Evolutionary conservation across 2,797 vertebrate genomes (phyloP).

Genomic region (Ataeniobius toweri): DNA sequence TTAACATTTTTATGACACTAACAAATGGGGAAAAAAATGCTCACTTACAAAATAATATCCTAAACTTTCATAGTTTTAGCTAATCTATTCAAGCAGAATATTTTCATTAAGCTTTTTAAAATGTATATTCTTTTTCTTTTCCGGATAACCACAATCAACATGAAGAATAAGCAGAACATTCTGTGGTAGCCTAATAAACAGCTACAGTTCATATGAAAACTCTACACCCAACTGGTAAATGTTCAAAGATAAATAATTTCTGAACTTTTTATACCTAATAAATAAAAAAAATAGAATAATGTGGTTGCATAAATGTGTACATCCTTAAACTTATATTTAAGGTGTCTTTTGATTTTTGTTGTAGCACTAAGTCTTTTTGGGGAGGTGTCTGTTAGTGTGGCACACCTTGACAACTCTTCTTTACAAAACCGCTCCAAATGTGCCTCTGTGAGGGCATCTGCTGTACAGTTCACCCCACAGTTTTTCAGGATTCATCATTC

Average conservation of each 20-base stretch:
- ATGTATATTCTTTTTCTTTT: background rate
- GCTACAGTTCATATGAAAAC: background rate
- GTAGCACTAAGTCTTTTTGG: no score
- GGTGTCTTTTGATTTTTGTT: no score
- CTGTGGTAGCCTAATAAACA: background rate
- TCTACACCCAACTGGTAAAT: background rate
- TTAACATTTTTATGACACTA: no score
- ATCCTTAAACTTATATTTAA: background rate
- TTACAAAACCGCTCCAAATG: no score
- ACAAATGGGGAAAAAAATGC: no score
- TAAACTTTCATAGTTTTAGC: no score
- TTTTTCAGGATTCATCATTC: no score
- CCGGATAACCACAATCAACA: background rate
- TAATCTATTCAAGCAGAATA: background rate
- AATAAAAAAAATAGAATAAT: background rate
- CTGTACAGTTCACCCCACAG: no score
- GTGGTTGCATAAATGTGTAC: background rate
- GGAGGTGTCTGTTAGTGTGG: no score
- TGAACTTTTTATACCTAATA: background rate
- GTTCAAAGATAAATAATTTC: no score
- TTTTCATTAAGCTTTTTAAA: background rate
- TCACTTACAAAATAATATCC: background rate
- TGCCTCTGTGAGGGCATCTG: no score
- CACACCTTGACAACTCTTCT: no score
- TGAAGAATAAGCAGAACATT: background rate